Conservation (phyloP, 2,113 vertebrate genomes). For the Oreotragus oreotragus region DNA sequence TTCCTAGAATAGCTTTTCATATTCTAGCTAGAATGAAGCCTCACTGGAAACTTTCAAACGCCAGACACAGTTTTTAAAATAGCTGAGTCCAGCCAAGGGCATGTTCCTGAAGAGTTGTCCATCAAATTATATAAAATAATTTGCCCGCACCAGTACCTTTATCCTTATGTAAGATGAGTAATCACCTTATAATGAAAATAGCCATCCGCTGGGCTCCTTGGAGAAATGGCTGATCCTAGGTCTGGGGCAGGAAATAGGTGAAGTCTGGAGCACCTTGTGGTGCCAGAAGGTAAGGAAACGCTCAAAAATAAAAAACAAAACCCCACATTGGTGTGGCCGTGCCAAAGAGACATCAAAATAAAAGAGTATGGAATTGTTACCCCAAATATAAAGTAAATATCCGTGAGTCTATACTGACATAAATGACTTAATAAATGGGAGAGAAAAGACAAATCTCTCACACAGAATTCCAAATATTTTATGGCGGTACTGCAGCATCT, state of each 20-base stretch:
- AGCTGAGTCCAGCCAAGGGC: slow-evolving; percentile 28
- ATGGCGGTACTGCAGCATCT: background rate
- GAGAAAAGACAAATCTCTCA: background rate
- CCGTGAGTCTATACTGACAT: background rate
- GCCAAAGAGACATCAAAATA: background rate
- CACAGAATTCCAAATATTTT: background rate
- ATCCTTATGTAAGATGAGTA: slow-evolving; percentile 6
- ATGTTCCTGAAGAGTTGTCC: slow-evolving; percentile 21
- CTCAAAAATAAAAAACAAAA: background rate
- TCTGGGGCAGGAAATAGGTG: background rate
- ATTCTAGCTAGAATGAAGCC: slow-evolving; percentile 26
- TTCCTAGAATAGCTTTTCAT: slow-evolving; percentile 12
- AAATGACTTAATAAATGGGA: background rate
- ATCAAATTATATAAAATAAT: slow-evolving; percentile 43
- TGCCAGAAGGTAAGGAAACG: background rate
- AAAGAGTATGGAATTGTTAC: background rate
- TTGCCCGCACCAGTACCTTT: background rate
- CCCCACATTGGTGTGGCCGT: background rate
- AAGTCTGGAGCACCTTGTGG: background rate
- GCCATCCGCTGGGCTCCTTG: background rate
- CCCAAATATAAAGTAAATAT: background rate
- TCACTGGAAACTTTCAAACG: slow-evolving; percentile 20
- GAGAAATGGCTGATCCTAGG: background rate
- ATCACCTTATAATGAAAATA: slow-evolving; percentile 30
- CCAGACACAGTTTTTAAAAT: slow-evolving; percentile 42